A percentile compares a stretch with the other conserved stretches of the same genome.
phyloP scores from a whole-genome alignment of 1,140 invertebrate genomes.

The Pemphigus obesinymphae region DNA sequence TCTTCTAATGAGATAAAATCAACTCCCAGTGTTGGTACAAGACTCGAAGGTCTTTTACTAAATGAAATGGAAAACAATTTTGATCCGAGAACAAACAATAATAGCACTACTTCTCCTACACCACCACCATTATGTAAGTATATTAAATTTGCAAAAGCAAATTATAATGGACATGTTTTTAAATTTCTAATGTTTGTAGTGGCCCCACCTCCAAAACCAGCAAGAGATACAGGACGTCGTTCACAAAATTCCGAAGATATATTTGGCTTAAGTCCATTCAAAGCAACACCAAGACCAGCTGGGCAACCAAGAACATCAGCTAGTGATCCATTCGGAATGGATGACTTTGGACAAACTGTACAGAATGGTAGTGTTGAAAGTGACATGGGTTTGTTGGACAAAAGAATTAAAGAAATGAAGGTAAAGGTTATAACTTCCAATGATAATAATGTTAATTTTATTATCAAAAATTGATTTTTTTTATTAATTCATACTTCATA shows the following conservation, averaged over 20 bases:
- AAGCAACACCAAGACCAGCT: conserved; percentile 24
- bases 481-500: no score
- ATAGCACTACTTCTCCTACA: background rate
- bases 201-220: conserved; percentile 45
- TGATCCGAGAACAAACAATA: conserved; percentile 61
- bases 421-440: conserved; percentile 53
- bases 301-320: conserved; percentile 18
- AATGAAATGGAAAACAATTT: conserved; percentile 75
- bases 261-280: conserved; percentile 45
- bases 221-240: conserved; percentile 42
- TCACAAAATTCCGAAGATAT: conserved; percentile 39
- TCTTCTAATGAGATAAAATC: background rate
- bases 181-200: conserved; percentile 36
- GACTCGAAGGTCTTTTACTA: conserved; percentile 74
- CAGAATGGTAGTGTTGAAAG: conserved; percentile 59
- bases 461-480: no score
- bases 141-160: background rate
- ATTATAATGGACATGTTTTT: conserved; percentile 20
- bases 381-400: conserved; percentile 71
- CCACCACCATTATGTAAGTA: conserved; percentile 45
- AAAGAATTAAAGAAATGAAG: conserved; percentile 77
- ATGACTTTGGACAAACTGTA: conserved; percentile 56
- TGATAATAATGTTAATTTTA: no score
- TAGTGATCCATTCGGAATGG: conserved; percentile 71
- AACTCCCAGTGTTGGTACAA: conserved; percentile 64